Evolutionary conservation across 2,888 invertebrate genomes (phyloP), one percentile per base, ranked within the genome.

Genomic region (Drosophila mercatorum): DNA sequence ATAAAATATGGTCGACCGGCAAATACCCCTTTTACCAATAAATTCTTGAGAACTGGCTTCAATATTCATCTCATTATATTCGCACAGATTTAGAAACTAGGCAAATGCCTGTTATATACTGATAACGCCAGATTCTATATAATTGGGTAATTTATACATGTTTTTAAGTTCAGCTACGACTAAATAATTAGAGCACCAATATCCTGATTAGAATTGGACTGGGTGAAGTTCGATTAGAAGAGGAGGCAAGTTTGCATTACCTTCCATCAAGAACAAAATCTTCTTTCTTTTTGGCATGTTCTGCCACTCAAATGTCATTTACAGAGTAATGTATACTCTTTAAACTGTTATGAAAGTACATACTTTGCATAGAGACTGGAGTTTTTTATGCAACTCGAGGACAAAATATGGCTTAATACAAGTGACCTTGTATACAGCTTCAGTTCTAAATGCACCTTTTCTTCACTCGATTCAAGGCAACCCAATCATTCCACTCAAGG

Each of bases 381-480:
- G n/a, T 22, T 22, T 22, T 22, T 61, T 52, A 34, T 46, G 51
- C 26, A 40, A 8, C n/a, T n/a, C 14, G 43, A 43, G 51, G 34
- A 17, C 34, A 36, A 22, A 36, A 6, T 3, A 7, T 34, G 14
- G 43, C 41, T 41, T 28, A 41, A 65, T 60, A 41, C 57, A 61
- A 40, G 41, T 67, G 72, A 73, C 72, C 72, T 72, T 72, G 72
- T 53, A 26, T 40, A n/a, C 8, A 63, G 49, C 26, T 41, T 46
- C 31, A 56, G 22, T 58, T 38, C 17, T 22, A n/a, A 69, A 58
- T 69, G 66, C 72, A 72, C 46, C 52, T 57, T 63, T 43, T 17
- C 40, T 36, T 22, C 11, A 22, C 38, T 43, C 31, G 22, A 60
- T 26, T 59, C 59, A 64, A 49, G 36, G 58, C 43, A 43, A 49